Evolutionary conservation across 2,888 invertebrate species (phyloP).

Genomic region (Boloria euphrosyne): DNA sequence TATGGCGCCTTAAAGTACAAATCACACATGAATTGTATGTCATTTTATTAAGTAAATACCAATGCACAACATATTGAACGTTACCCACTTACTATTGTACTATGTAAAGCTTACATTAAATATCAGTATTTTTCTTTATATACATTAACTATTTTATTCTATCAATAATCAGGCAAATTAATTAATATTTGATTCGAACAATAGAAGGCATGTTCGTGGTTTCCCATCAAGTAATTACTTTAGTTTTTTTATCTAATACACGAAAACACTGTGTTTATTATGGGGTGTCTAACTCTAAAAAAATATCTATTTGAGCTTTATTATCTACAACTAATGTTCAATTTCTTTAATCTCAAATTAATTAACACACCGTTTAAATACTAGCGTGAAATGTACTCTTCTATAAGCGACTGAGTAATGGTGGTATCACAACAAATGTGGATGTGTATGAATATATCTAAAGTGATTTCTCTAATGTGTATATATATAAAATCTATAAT

Average conservation of each 20-base stretch:
- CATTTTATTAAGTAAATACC: conserved; percentile 12
- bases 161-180: conserved; percentile 58
- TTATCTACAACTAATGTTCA: conserved; percentile 44
- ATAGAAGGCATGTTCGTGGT: conserved; percentile 76
- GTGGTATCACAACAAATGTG: conserved; percentile 63
- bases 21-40: conserved; percentile 26
- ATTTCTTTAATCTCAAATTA: conserved; percentile 24
- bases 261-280: conserved; percentile 25
- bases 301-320: conserved; percentile 69
- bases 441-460: conserved; percentile 56
- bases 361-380: conserved; percentile 20
- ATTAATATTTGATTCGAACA: conserved; percentile 49
- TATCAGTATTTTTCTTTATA: conserved; percentile 52
- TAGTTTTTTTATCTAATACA: conserved; percentile 16
- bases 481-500: conserved; percentile 50
- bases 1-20: conserved; percentile 24
- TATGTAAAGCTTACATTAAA: conserved; percentile 49
- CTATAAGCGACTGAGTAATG: conserved; percentile 48
- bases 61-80: conserved; percentile 23
- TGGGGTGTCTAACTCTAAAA: conserved; percentile 32
- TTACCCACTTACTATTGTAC: conserved; percentile 23
- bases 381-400: conserved; percentile 35
- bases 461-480: conserved; percentile 60
- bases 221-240: conserved; percentile 33
- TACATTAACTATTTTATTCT: conserved; percentile 45